These are phyloP conservation scores for Conger conger DNA, from an alignment of 2,113 vertebrate genomes.

Conservation along the genomic window DNA sequence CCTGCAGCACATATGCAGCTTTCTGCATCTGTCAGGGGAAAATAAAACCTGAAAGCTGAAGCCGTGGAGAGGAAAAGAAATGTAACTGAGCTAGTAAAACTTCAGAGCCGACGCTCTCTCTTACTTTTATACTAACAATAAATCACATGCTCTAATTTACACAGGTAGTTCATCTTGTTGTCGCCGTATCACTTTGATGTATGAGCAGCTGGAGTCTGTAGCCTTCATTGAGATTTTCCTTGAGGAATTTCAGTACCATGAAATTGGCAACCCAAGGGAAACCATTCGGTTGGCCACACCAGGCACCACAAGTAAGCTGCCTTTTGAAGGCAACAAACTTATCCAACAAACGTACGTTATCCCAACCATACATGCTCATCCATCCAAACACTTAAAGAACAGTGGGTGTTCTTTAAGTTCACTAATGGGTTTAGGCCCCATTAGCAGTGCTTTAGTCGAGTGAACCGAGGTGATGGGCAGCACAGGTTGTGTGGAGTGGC, in stretches of 20 bases:
- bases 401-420: background rate
- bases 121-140: no score
- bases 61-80: background rate
- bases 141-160: background rate
- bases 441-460: background rate
- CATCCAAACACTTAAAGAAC: background rate
- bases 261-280: background rate
- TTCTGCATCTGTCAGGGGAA: background rate
- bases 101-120: background rate
- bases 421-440: no score
- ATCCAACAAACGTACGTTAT: background rate
- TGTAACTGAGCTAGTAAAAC: constrained; percentile 5
- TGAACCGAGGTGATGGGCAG: background rate
- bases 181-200: background rate
- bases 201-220: background rate
- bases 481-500: background rate
- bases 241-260: background rate
- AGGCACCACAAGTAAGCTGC: background rate
- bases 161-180: background rate
- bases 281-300: background rate
- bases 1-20: background rate
- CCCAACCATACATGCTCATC: background rate
- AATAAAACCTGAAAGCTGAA: background rate
- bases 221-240: background rate
- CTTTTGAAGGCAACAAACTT: background rate